Evolutionary conservation across 2,888 invertebrate species (phyloP), one percentile per base, ranked within the genome.

Genomic region (Dusona sp.): DNA sequence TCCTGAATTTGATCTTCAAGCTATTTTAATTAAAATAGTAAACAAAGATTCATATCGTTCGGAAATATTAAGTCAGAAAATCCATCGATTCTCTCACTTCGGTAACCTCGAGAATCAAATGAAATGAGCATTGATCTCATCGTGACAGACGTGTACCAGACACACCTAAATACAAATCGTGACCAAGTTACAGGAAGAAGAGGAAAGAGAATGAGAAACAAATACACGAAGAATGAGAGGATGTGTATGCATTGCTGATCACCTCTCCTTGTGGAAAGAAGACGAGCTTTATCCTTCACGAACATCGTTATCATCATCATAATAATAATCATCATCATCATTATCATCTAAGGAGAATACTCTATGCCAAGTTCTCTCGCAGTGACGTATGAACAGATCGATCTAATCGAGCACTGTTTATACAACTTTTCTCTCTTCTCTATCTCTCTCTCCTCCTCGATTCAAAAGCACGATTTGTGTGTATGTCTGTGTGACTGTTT

Each of bases 321-420:
- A 51, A 67, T 80, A 61, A 80, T 84, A 72, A 81, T 81, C 57
- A 73, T 83, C 72, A 83, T 80, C 75, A 83, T 83, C 61, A 83
- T 77, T 45, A 80, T 77, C 70, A 70, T 79, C 42, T 67, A 57
- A 54, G 45, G 67, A 68, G 54, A 25, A 29, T 51, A 51, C 68
- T 70, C 61, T 57, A 70, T 61, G 79, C 70, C 54, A 78, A 80
- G 45, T 57, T 65, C 57, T 68, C 51, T 42, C 51, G n/a, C 22
- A 25, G 67, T 80, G 83, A 83, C 67, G 80, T 54, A 74, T 75
- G 61, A 72, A 73, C 64, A 80, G 80, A 86, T 86, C 83, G 86
- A 86, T 83, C 79, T 83, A 81, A 86, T 86, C 86, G 86, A 86
- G 72, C 65, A 48, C 74, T 86, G 77, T 86, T 86, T 86, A 83